Evolutionary conservation across 2,113 vertebrate species (phyloP).

Genomic region (Oenanthe oenanthe): DNA sequence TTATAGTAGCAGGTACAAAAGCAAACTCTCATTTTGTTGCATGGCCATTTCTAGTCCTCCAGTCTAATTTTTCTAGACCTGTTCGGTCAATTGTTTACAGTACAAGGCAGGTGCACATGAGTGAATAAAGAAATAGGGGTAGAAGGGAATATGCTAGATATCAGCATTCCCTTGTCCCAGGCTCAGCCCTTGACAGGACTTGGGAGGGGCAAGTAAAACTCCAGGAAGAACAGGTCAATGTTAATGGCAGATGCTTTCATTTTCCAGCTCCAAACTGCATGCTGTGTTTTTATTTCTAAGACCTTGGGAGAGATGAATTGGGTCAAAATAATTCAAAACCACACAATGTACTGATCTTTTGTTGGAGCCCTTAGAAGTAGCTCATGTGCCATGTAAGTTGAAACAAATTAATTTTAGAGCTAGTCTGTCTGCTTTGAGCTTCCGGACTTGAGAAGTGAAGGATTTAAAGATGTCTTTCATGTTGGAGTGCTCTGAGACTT

Average conservation of each 20-base stretch:
- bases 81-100: background rate
- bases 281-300: background rate
- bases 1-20: background rate
- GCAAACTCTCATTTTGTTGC: background rate
- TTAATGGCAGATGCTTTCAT: background rate
- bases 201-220: background rate
- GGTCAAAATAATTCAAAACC: background rate
- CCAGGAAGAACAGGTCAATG: rapidly evolving
- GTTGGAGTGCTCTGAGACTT: background rate
- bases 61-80: background rate
- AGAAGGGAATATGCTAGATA: background rate
- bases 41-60: background rate
- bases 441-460: background rate
- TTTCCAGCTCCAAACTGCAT: background rate
- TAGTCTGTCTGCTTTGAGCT: background rate
- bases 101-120: background rate
- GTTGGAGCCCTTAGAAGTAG: background rate
- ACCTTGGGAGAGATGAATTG: background rate
- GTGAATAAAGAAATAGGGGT: background rate
- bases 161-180: background rate
- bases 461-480: background rate
- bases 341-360: background rate
- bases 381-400: background rate
- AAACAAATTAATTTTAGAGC: background rate
- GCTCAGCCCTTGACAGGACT: background rate